phyloP scores from a whole-genome alignment of 2,797 vertebrate species.

The Potorous gilbertii region DNA sequence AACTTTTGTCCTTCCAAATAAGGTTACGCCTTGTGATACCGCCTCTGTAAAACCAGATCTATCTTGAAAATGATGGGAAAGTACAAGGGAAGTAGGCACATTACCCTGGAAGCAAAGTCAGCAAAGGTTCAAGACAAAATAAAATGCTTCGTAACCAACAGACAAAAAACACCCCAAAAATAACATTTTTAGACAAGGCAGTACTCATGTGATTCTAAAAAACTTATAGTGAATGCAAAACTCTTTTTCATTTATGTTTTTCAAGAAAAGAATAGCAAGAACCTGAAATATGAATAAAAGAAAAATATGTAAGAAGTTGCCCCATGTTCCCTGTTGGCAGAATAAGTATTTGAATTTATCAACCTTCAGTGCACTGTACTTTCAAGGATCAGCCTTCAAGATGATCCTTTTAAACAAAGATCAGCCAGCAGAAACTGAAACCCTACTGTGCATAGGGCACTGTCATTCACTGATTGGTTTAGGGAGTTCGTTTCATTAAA shows the following conservation, averaged over 20 bases:
- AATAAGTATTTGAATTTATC: neutral
- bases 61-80: constrained; percentile 43
- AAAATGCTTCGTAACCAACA: neutral
- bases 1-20: neutral
- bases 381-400: constrained; percentile 28
- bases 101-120: neutral
- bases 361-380: neutral
- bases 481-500: constrained; percentile 3
- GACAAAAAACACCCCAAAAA: neutral
- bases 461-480: constrained; percentile 5
- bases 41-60: neutral
- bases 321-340: neutral
- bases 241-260: neutral
- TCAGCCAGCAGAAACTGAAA: constrained; percentile 38
- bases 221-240: neutral
- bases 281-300: constrained; percentile 11
- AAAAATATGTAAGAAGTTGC: neutral
- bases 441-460: neutral
- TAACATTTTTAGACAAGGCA: neutral
- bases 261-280: neutral
- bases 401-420: constrained; percentile 6
- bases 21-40: neutral
- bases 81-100: fast-evolving
- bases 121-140: constrained; percentile 5
- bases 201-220: neutral